Evolutionary conservation across 2,797 vertebrate genomes (phyloP).

Genomic region (Falco berigora): DNA sequence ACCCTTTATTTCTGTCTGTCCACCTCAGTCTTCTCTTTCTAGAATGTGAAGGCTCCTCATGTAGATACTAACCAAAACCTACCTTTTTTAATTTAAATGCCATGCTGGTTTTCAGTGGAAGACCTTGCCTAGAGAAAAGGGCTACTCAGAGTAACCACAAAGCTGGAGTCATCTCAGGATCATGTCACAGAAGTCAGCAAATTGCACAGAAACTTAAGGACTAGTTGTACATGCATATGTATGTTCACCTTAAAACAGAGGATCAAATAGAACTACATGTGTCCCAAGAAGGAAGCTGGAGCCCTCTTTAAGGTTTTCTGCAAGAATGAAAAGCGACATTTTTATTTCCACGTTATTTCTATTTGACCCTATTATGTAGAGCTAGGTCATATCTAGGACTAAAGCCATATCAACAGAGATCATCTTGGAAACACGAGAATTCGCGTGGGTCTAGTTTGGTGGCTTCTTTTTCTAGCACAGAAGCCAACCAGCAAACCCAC

Average conservation of each 20-base stretch:
- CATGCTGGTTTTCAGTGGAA: not conserved
- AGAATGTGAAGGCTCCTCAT: not conserved
- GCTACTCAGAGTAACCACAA: not conserved
- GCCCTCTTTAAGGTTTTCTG: not conserved
- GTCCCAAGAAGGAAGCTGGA: not conserved
- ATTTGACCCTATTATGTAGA: not conserved
- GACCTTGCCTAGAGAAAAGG: not conserved
- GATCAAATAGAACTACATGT: not conserved
- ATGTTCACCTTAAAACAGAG: not conserved
- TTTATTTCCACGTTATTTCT: not conserved
- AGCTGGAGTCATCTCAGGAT: not conserved
- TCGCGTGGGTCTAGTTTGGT: not conserved
- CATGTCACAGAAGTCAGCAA: not conserved
- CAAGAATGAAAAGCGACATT: not conserved
- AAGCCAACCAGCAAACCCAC: not conserved
- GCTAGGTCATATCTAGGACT: not conserved
- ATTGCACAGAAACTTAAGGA: not conserved
- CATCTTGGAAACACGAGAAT: not conserved
- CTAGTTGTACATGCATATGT: not conserved
- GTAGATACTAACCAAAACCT: not conserved
- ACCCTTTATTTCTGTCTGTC: not conserved
- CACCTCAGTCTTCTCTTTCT: not conserved
- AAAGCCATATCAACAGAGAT: not conserved
- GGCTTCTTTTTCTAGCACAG: not conserved
- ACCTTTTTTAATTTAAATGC: not conserved